Base-by-base conservation (phyloP, 1,140 invertebrate species). In the Akabosia matsudoensis region DNA sequence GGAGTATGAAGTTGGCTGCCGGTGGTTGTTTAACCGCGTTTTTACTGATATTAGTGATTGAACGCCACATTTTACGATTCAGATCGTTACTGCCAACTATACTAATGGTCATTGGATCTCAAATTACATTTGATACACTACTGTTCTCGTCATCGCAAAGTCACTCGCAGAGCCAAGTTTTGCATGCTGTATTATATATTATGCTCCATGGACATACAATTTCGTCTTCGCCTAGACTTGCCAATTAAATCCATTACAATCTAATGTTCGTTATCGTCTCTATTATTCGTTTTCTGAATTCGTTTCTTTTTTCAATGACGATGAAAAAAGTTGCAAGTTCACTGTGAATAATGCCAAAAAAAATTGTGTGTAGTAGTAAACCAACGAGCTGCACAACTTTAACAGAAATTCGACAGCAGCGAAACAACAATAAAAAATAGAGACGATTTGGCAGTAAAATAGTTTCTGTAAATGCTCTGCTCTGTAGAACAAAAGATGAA, bases 111-210 rank as follows among this genome's bases (percentile, higher is more conserved):
- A 67, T 31, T n/a, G 61, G 26, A 67, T 67, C 61, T 67, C 61
- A 67, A 67, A 67, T 67, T 67, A 67, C 61, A 67, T n/a, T n/a
- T 30, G 61, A 67, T 30, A 30, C 61, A 67, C 31, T n/a, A 61
- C 3, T 22, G 4, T 61, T 22, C 4, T 61, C 54, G 7, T 61
- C 54, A 61, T 10, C 54, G n/a, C n/a, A n/a, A n/a, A n/a, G n/a
- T n/a, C n/a, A n/a, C n/a, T n/a, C n/a, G n/a, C n/a, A n/a, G n/a
- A n/a, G n/a, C n/a, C n/a, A n/a, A n/a, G n/a, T n/a, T n/a, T n/a
- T n/a, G n/a, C n/a, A n/a, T n/a, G n/a, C n/a, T n/a, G n/a, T n/a
- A n/a, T n/a, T 4, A 61, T 24, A 61, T 61, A 61, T n/a, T 61
- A 22, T 61, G 31, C 28, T 67, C 31, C 31, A 67, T 67, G 31